A percentile compares a stretch with the other conserved stretches of the same genome.
phyloP scores from a whole-genome alignment of 2,888 invertebrate genomes.

The Trichacis sp. region DNA sequence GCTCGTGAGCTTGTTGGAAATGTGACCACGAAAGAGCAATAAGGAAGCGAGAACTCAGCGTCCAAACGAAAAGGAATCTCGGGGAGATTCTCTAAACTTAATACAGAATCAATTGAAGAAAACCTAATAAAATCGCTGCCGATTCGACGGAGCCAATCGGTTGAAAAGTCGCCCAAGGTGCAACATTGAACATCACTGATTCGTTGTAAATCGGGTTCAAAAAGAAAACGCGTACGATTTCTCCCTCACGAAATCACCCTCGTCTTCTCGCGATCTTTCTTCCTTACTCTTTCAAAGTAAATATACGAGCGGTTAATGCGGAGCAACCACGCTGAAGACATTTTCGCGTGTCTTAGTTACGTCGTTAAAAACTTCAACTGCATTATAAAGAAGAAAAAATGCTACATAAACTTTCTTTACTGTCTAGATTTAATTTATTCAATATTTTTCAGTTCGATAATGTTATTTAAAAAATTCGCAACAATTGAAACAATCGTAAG shows the following conservation, averaged over 20 bases:
- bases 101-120: conserved; percentile 66
- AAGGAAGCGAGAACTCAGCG: conserved; percentile 23
- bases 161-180: conserved; percentile 61
- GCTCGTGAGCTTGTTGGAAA: conserved; percentile 48
- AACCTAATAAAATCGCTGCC: conserved; percentile 64
- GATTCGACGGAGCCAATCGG: conserved; percentile 49
- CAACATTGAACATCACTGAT: conserved; percentile 61
- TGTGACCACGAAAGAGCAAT: conserved; percentile 40
- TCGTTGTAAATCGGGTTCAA: conserved; percentile 54
- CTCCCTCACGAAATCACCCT: conserved; percentile 36
- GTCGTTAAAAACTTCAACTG: conserved; percentile 34
- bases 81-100: conserved; percentile 64
- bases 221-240: conserved; percentile 40
- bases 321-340: too few species aligned
- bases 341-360: too few species aligned
- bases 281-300: conserved; percentile 38
- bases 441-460: too few species aligned
- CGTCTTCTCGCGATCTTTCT: conserved; percentile 38
- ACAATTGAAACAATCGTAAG: too few species aligned
- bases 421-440: background rate
- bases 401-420: conserved; percentile 13
- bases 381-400: conserved; percentile 23
- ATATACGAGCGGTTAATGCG: conserved; percentile 40
- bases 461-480: too few species aligned
- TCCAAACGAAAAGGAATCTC: conserved; percentile 49